These are phyloP conservation scores for Eristalinus sepulchralis DNA, from an alignment of 2,888 invertebrate species.

Conservation along the genomic window DNA sequence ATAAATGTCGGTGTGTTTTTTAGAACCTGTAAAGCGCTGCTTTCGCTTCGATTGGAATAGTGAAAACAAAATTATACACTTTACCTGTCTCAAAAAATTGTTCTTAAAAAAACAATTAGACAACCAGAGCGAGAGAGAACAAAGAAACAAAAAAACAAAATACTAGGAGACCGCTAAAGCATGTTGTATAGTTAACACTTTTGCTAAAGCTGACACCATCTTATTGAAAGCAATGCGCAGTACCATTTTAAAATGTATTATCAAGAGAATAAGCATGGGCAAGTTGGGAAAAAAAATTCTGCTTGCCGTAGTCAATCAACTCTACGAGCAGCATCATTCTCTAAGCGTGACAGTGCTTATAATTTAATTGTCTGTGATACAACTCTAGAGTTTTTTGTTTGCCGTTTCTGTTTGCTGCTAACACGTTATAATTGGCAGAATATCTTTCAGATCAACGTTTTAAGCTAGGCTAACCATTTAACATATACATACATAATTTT, in stretches of 20 bases:
- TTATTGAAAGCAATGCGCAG: background rate
- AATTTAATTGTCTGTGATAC: slow-evolving; percentile 4
- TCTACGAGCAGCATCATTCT: background rate
- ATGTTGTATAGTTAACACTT: background rate
- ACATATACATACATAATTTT: background rate
- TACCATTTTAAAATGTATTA: background rate
- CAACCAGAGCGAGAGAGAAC: too few species aligned
- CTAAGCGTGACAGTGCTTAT: background rate
- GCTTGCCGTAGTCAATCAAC: background rate
- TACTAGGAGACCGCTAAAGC: background rate
- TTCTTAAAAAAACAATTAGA: too few species aligned
- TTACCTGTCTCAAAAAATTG: too few species aligned
- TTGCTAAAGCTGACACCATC: background rate
- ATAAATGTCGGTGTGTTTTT: background rate
- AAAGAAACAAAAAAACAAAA: background rate
- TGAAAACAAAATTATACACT: too few species aligned
- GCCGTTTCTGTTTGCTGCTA: background rate
- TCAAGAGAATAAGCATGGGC: background rate
- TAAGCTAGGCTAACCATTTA: background rate
- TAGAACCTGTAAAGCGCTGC: too few species aligned
- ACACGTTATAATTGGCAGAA: background rate
- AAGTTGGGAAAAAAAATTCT: background rate
- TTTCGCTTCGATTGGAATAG: too few species aligned
- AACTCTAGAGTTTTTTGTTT: background rate
- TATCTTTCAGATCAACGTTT: background rate